A percentile compares a stretch with the other conserved stretches of the same genome.
phyloP scores from a whole-genome alignment of 2,888 invertebrate genomes.

The Nymphalis urticae region DNA sequence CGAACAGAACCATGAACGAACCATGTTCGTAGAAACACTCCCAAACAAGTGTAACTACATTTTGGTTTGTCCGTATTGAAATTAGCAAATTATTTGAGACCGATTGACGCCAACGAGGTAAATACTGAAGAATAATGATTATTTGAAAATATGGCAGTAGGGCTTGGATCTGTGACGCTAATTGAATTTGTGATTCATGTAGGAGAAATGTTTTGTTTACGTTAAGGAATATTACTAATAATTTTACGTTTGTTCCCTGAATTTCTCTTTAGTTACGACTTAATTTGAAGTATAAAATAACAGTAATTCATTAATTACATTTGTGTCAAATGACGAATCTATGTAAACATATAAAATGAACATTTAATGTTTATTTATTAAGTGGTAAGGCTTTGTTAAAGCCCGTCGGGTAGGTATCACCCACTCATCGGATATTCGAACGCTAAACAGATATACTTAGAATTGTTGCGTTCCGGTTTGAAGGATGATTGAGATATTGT shows the following conservation, averaged over 20 bases:
- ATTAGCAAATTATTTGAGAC: conserved; percentile 17
- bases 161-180: conserved; percentile 15
- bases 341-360: no score
- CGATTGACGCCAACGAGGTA: conserved; percentile 20
- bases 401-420: no score
- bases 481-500: no score
- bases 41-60: background rate
- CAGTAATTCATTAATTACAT: background rate
- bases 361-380: no score
- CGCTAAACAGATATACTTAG: no score
- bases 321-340: no score
- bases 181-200: background rate
- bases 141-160: conserved; percentile 14
- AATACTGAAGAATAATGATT: background rate
- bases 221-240: background rate
- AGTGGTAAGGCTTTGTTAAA: no score
- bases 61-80: conserved; percentile 4
- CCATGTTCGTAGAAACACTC: background rate
- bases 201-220: conserved; percentile 2
- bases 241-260: background rate
- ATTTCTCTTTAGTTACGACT: background rate
- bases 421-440: no score
- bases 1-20: no score
- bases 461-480: no score
- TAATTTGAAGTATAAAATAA: background rate